Base-by-base conservation (phyloP, 2,888 invertebrate genomes). In the Trissolcus brochymenae region DNA sequence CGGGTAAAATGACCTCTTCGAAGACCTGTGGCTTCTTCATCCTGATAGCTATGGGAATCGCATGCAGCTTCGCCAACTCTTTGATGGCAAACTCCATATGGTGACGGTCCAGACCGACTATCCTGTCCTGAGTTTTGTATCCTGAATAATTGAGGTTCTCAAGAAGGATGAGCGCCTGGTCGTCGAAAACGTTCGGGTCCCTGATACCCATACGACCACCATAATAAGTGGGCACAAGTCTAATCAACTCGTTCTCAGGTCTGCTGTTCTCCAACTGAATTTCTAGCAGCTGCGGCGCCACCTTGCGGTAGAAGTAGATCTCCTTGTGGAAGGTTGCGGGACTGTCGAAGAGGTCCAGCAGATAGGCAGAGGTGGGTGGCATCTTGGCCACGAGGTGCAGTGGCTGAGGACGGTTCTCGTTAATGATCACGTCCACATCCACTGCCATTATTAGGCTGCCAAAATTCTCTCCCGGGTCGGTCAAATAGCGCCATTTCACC, bases 401-500 rank as follows among this genome's bases (percentile, higher is more conserved):
- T 2, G 78, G 78, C 50, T 84, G 82, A 3, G 78, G 65, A 6
- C 81, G 81, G 19, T 81, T 78, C 41, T 84, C 79, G 17, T 57
- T 59, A 0, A 60, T 59, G 0, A 86, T 51, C 4, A 55, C 40
- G 1, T 73, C 82, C 6, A 82, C 83, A 49, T 83, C 82, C 7
- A 89, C 80, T 4, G 86, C 85, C 9, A 88, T 74, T 57, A 89
- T 89, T 11, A 87, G 35, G 64, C 89, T 89, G 1, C 89, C 89
- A 51, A 85, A 89, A 76, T 89, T 89, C 29, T 89, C 89, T 6
- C 89, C 89, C 0, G 89, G 88, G 41, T 87, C 86, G 0, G 88
- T 89, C 13, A 89, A 61, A 25, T 87, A 84, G 50, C 83, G 88
- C 88, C 89, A 89, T 72, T 83, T 79, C 2, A 83, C 65, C 2